phyloP scores from a whole-genome alignment of 2,113 vertebrate species.

The Machaerirhynchus nigripectus region DNA sequence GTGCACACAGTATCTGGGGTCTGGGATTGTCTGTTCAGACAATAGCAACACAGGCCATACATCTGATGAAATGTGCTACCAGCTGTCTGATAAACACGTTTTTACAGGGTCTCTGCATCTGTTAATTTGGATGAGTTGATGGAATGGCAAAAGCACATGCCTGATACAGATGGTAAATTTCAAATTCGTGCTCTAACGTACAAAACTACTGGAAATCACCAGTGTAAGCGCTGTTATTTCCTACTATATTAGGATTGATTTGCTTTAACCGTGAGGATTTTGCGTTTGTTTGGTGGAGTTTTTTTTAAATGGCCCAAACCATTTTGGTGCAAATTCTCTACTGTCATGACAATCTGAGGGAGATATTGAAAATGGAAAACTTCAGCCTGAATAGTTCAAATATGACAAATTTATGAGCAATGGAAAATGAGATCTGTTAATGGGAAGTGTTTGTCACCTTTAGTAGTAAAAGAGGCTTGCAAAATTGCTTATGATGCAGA shows the following conservation, averaged over 20 bases:
- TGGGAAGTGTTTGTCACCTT: not conserved
- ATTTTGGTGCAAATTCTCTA: not conserved
- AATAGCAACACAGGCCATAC: not conserved
- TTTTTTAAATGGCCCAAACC: not conserved
- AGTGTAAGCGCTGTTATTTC: not conserved
- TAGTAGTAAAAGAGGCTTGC: not conserved
- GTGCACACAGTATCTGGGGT: not conserved
- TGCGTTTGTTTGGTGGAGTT: not conserved
- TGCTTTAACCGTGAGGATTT: not conserved
- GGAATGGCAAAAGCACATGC: not conserved
- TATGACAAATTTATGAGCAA: not conserved
- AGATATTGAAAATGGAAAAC: not conserved
- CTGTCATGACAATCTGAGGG: not conserved
- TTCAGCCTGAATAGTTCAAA: not conserved
- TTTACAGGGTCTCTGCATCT: not conserved
- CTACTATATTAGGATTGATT: not conserved
- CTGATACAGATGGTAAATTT: not conserved
- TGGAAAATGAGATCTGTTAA: not conserved
- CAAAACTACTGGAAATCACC: not conserved
- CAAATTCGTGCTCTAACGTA: fast-evolving
- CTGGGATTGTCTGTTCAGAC: not conserved
- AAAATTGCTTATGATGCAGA: not conserved
- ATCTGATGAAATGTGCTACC: not conserved
- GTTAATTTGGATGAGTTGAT: not conserved
- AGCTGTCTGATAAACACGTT: not conserved